Evolutionary conservation across 2,888 invertebrate genomes (phyloP).

Genomic region (Agriotes lineatus): DNA sequence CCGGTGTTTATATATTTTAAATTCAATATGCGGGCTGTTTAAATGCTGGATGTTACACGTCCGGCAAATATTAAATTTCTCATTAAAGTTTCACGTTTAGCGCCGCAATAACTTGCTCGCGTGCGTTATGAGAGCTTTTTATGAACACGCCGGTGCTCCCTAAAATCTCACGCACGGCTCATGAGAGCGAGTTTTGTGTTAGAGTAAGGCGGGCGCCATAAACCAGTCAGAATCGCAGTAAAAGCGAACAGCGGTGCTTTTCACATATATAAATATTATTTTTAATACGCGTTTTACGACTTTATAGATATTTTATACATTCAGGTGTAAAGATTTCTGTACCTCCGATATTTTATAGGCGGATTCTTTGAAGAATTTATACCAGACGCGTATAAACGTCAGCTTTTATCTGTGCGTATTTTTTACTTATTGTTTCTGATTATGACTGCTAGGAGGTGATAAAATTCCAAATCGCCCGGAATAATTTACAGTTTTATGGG

Average conservation of each 20-base stretch:
- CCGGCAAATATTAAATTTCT: no score
- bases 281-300: constrained; percentile 67
- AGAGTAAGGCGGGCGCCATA: constrained; percentile 60
- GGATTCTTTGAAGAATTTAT: constrained; percentile 53
- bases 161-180: not conserved
- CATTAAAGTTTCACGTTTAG: no score
- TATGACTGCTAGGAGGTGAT: constrained; percentile 41
- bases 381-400: constrained; percentile 59
- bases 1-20: no score
- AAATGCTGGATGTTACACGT: no score
- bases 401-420: constrained; percentile 57
- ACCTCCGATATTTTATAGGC: constrained; percentile 56
- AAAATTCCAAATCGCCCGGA: constrained; percentile 38
- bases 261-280: constrained; percentile 68
- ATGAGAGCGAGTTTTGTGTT: constrained; percentile 39
- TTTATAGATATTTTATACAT: constrained; percentile 68
- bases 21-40: no score
- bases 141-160: constrained; percentile 4
- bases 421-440: constrained; percentile 47
- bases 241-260: constrained; percentile 64
- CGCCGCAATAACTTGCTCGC: no score
- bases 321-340: constrained; percentile 67
- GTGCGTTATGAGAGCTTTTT: not conserved
- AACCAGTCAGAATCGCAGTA: constrained; percentile 65
- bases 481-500: constrained; percentile 33